Conservation (phyloP, 2,113 vertebrate species). For the Calypte anna region DNA sequence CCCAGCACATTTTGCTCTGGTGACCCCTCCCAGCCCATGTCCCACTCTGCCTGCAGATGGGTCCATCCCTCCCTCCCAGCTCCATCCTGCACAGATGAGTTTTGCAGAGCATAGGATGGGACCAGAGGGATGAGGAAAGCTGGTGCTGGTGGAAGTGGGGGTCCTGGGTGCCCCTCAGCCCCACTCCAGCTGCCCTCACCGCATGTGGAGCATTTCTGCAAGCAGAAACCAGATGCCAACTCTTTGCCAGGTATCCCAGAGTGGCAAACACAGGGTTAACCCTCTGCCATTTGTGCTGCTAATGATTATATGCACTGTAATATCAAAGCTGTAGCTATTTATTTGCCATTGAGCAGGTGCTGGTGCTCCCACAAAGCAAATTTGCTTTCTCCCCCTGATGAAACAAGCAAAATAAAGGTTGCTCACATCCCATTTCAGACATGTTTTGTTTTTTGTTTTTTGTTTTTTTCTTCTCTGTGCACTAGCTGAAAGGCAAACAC, state of each 20-base stretch:
- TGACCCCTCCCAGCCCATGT: rapidly evolving
- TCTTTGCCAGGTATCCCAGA: not conserved
- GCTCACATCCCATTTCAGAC: conserved; percentile 78
- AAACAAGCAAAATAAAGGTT: conserved; percentile 75
- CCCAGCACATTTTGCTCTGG: not conserved
- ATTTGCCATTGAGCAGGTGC: conserved; percentile 70
- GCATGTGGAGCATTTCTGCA: not conserved
- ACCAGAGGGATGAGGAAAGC: not conserved
- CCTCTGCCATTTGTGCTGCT: conserved; percentile 21
- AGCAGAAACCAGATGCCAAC: not conserved
- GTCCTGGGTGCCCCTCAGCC: not conserved
- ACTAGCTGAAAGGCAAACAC: conserved; percentile 45
- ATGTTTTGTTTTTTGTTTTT: not conserved
- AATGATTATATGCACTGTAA: conserved; percentile 55
- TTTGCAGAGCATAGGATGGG: not conserved
- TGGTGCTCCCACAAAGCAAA: conserved; percentile 74
- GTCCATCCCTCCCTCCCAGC: not conserved
- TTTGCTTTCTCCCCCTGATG: conserved; percentile 70
- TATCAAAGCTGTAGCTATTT: conserved; percentile 61
- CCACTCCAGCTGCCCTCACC: not conserved
- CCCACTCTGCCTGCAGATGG: not conserved
- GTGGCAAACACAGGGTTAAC: conserved; percentile 10
- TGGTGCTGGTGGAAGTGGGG: not conserved
- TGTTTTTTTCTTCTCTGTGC: conserved; percentile 68
- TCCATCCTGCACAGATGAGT: not conserved